phyloP scores from a whole-genome alignment of 2,888 invertebrate genomes.

The Rhagophthalmus giganteus region DNA sequence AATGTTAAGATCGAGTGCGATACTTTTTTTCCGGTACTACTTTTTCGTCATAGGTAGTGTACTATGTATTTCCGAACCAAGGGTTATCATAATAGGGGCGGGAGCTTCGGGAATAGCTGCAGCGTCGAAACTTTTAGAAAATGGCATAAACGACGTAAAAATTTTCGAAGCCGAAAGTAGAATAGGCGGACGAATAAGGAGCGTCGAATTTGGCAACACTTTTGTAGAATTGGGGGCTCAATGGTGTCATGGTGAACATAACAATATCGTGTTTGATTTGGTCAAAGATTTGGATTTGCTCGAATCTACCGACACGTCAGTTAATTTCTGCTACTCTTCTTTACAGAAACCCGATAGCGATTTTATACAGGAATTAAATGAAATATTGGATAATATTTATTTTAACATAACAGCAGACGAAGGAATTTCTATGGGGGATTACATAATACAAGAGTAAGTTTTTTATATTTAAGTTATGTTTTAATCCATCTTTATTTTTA shows the following conservation, averaged over 20 bases:
- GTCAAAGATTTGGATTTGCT: conserved; percentile 35
- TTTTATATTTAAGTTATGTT: too few relatives aligned
- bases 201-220: conserved; percentile 37
- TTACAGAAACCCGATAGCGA: conserved; percentile 6
- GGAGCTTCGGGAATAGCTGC: conserved; percentile 63
- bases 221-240: conserved; percentile 41
- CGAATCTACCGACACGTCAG: conserved; percentile 32
- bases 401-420: too few relatives aligned
- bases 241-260: conserved; percentile 42
- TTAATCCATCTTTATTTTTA: too few relatives aligned
- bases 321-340: conserved; percentile 21
- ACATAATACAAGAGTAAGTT: too few relatives aligned
- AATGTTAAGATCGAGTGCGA: too few relatives aligned
- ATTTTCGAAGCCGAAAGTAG: conserved; percentile 48
- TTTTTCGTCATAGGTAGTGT: too few relatives aligned
- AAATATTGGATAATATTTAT: too few relatives aligned
- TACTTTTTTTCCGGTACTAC: too few relatives aligned
- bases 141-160: conserved; percentile 54
- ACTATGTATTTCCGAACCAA: too few relatives aligned
- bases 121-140: conserved; percentile 56
- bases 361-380: too few relatives aligned
- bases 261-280: conserved; percentile 39
- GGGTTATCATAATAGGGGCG: conserved; percentile 59
- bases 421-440: too few relatives aligned
- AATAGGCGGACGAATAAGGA: conserved; percentile 39